Evolutionary conservation across 2,113 vertebrate species (phyloP).

Genomic region (Syrrhaptes paradoxus): DNA sequence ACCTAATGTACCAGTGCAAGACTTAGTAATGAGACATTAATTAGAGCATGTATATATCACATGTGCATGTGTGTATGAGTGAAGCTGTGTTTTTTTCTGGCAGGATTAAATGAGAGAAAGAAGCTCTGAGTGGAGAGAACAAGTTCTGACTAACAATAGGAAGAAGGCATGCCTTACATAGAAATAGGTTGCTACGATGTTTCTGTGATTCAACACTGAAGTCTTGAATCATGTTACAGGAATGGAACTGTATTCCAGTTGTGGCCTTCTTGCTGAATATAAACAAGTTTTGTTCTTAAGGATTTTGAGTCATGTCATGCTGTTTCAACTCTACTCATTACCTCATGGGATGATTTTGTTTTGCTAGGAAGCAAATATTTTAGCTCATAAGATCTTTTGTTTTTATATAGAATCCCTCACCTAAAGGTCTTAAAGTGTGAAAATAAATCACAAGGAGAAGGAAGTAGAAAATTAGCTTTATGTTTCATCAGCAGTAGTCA

Average conservation of each 20-base stretch:
- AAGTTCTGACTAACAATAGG: neutral
- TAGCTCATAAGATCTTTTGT: neutral
- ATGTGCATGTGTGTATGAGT: neutral
- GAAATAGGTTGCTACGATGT: neutral
- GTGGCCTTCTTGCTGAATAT: neutral
- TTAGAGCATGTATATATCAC: neutral
- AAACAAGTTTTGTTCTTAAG: neutral
- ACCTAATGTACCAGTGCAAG: neutral
- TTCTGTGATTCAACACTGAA: neutral
- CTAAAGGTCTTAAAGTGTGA: neutral
- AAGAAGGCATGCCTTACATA: neutral
- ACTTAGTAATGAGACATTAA: neutral
- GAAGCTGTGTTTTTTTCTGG: neutral
- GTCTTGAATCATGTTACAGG: neutral
- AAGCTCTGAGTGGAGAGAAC: neutral
- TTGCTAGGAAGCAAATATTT: neutral
- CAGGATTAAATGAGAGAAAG: neutral
- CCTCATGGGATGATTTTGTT: neutral
- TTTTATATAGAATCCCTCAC: neutral
- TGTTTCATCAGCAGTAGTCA: neutral
- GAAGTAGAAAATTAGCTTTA: neutral
- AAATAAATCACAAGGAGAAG: neutral
- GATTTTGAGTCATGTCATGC: neutral
- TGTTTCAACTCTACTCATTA: neutral
- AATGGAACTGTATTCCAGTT: neutral